These are phyloP conservation scores for Pomatorhinus ruficollis DNA, from an alignment of 2,113 vertebrate genomes.

Conservation along the genomic window DNA sequence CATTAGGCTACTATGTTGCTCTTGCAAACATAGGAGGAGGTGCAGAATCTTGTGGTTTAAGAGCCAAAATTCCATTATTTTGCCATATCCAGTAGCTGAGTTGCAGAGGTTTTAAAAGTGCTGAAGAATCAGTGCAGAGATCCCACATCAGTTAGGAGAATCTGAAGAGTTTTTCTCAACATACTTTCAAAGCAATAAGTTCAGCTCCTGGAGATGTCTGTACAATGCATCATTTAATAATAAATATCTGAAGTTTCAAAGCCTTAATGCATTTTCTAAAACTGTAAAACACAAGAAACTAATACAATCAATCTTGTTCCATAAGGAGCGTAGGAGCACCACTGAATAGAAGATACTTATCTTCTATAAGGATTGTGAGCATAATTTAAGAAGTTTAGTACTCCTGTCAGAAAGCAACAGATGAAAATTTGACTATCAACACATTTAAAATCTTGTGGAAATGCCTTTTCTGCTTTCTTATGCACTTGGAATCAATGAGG, in stretches of 20 bases:
- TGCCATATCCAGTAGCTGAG: background rate
- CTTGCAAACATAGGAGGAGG: background rate
- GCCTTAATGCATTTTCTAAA: background rate
- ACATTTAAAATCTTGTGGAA: background rate
- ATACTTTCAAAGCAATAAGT: background rate
- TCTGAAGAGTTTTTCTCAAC: background rate
- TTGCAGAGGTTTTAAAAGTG: background rate
- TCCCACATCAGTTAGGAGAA: background rate
- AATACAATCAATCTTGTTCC: background rate
- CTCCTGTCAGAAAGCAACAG: background rate
- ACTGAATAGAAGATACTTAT: background rate
- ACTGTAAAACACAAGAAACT: background rate
- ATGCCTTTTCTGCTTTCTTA: background rate
- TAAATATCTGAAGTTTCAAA: background rate
- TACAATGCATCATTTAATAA: background rate
- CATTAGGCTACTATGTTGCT: background rate
- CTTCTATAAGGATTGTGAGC: background rate
- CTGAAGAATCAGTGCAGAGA: background rate
- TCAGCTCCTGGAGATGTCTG: background rate
- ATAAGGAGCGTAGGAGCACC: background rate
- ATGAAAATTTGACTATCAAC: background rate
- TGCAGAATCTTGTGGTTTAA: background rate
- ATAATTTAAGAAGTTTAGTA: background rate
- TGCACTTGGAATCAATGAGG: background rate
- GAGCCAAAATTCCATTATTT: background rate